A percentile compares a stretch with the other conserved stretches of the same genome.
These are phyloP conservation scores for Melanocharis versteri DNA, from an alignment of 2,113 vertebrate species.

Conservation along the genomic window DNA sequence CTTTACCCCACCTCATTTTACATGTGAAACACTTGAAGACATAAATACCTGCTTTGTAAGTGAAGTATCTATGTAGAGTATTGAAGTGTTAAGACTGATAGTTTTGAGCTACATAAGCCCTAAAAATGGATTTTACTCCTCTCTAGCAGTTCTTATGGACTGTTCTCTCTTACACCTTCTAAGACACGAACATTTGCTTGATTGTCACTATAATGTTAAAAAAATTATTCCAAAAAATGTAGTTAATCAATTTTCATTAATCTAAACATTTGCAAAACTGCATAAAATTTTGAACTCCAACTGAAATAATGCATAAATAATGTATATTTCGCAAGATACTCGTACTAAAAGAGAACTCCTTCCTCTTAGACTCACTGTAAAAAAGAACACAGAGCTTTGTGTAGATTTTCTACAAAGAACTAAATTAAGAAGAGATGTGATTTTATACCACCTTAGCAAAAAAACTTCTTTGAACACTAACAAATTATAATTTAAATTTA, in stretches of 20 bases:
- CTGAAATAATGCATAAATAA: background rate
- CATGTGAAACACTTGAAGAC: background rate
- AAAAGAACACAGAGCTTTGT: background rate
- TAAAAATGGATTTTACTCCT: background rate
- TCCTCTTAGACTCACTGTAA: background rate
- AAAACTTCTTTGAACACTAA: background rate
- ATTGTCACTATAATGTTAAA: background rate
- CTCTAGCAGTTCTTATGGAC: background rate
- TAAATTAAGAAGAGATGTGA: background rate
- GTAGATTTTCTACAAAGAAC: background rate
- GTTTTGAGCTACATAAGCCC: background rate
- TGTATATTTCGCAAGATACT: background rate
- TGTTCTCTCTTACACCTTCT: background rate
- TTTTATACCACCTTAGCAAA: background rate
- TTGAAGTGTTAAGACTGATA: background rate
- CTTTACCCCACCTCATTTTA: background rate
- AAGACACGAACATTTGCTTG: background rate
- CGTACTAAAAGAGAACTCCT: background rate
- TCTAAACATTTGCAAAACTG: background rate
- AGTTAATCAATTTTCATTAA: background rate
- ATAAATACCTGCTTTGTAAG: background rate
- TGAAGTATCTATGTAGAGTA: background rate
- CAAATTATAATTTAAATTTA: background rate
- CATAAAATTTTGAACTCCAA: background rate
- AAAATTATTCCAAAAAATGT: background rate